Evolutionary conservation across 1,140 invertebrate genomes (phyloP).

Genomic region (Choristoneura fumiferana): DNA sequence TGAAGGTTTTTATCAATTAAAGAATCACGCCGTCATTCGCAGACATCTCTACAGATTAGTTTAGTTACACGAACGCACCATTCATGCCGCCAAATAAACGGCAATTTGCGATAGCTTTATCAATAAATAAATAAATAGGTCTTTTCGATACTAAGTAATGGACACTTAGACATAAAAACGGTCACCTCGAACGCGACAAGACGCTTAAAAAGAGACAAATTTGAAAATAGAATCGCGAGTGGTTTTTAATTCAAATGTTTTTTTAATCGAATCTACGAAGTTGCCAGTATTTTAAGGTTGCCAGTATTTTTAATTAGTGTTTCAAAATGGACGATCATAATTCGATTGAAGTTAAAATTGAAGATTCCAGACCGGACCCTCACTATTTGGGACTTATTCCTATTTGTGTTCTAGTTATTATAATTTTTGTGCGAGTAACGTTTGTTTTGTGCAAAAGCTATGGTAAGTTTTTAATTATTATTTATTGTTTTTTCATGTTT

Average conservation of each 20-base stretch:
- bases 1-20: slow-evolving; percentile 5
- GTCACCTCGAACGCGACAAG: not conserved
- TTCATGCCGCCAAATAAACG: slow-evolving; percentile 16
- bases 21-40: not conserved
- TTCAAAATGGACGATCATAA: slow-evolving; percentile 1
- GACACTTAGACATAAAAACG: not conserved
- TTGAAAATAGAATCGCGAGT: not conserved
- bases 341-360: slow-evolving; percentile 14
- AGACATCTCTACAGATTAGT: slow-evolving; percentile 8
- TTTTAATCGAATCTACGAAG: slow-evolving; percentile 5
- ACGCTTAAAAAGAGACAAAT: not conserved
- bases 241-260: not conserved
- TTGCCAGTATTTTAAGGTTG: not conserved
- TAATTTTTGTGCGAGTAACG: slow-evolving; percentile 11
- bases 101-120: slow-evolving; percentile 13
- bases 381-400: slow-evolving; percentile 8
- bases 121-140: slow-evolving; percentile 2
- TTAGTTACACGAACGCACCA: slow-evolving; percentile 9
- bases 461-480: not conserved
- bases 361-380: not conserved
- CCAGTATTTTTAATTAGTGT: not conserved
- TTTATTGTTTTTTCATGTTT: not conserved
- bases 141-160: not conserved
- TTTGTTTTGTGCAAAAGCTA: slow-evolving; percentile 6
- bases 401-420: not conserved